Evolutionary conservation across 2,797 vertebrate genomes (phyloP), one percentile per base, ranked within the genome.

Genomic region (Gymnoscopelus braueri): DNA sequence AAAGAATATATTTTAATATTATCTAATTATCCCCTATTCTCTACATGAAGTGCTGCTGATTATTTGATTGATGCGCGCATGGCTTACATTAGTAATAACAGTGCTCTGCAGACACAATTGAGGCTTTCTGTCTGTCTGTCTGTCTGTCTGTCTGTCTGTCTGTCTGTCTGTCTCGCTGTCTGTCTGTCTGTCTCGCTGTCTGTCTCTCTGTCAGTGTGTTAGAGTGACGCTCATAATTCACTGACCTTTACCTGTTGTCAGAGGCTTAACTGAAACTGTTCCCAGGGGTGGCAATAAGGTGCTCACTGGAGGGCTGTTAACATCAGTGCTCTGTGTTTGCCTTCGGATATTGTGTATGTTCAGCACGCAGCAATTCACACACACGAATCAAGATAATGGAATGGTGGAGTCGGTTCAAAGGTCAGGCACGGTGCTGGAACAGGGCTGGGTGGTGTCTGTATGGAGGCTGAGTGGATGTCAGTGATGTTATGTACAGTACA

Each of bases 281-380:
- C 72, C 81, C 83, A 86, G 79, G 83, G 78, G 72, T 63, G 58
- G 74, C 78, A 84, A 79, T 86, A 83, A 81, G 75, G 73, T 51
- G 65, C 53, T 78, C 68, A 74, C 64, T 69, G 66, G 58, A 65
- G 67, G 69, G 32, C 69, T 60, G 70, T 81, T 84, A 80, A 82
- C 68, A 60, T 54, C 39, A 15, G 73, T 26, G 61, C 60, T 68
- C 29, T 11, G 3, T 91, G 84, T 92, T 90, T 87, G 84, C 83
- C 69, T 72, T 74, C 67, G 84, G 80, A 90, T 88, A 88, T 91
- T 88, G 74, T 86, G 72, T 69, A 74, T 68, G 79, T 77, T 83
- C 67, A 74, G 79, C 80, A 85, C 80, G 86, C 80, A 81, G 68
- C 53, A 5, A 23, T 68, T 14, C 77, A 67, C 63, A 55, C 23